phyloP scores from a whole-genome alignment of 2,888 invertebrate species.

The Polydrusus pterygomalis region DNA sequence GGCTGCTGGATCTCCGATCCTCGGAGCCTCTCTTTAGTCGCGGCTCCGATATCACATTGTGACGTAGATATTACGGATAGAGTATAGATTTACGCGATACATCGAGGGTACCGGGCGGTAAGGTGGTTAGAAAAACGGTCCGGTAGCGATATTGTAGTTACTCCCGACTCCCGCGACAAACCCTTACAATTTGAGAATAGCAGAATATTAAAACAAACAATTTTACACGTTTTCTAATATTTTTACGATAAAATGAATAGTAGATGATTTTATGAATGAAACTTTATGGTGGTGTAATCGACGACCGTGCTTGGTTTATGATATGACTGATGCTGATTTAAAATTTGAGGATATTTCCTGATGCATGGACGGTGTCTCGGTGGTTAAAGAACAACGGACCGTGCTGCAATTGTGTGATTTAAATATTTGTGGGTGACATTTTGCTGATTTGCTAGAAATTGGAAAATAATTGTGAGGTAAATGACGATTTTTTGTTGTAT shows the following conservation, averaged over 20 bases:
- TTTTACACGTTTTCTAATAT: not conserved
- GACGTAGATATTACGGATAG: constrained; percentile 26
- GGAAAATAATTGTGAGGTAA: constrained; percentile 2
- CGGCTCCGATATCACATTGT: constrained; percentile 34
- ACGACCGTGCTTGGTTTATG: not conserved
- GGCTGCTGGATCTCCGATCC: constrained; percentile 49
- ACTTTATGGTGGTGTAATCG: not conserved
- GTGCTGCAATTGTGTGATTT: constrained; percentile 8
- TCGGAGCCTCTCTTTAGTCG: constrained; percentile 44
- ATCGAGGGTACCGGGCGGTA: constrained; percentile 21
- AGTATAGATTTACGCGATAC: constrained; percentile 42
- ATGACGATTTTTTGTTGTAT: not conserved
- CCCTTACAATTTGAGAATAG: not conserved
- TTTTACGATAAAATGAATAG: too few relatives aligned
- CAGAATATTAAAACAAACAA: not conserved
- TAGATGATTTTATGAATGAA: constrained; percentile 9
- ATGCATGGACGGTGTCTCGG: not conserved
- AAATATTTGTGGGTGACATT: constrained; percentile 14
- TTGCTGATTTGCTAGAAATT: constrained; percentile 1
- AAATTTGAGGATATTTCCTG: not conserved
- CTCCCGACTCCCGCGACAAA: not conserved
- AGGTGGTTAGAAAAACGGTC: not conserved
- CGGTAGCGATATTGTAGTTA: not conserved
- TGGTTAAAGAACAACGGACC: not conserved
- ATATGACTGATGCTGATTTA: not conserved